phyloP scores from a whole-genome alignment of 2,888 invertebrate species.

The Drosophila borealis region DNA sequence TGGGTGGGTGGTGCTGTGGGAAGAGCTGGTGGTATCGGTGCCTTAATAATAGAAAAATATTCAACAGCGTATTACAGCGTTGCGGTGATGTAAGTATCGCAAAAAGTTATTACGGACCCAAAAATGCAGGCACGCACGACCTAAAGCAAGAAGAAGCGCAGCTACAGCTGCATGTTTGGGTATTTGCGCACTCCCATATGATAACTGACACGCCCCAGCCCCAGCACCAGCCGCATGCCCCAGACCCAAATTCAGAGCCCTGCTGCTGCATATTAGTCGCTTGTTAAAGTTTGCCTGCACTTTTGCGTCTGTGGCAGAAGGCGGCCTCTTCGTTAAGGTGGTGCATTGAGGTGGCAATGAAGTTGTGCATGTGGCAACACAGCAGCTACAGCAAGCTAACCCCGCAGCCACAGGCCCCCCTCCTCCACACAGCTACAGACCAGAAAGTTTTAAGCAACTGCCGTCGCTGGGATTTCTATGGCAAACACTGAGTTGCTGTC shows the following conservation, averaged over 20 bases:
- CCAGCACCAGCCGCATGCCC: neutral
- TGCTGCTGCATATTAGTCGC: conserved; percentile 44
- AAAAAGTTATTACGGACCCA: conserved; percentile 53
- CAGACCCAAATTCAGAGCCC: neutral
- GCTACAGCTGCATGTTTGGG: conserved; percentile 22
- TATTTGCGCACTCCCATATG: conserved; percentile 31
- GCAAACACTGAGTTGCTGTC: conserved; percentile 33
- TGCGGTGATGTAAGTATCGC: conserved; percentile 73
- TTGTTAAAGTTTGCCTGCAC: conserved; percentile 55
- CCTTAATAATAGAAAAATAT: conserved; percentile 74
- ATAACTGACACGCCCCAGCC: conserved; percentile 22
- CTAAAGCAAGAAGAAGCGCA: conserved; percentile 2
- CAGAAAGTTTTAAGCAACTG: conserved; percentile 53
- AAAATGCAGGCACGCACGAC: conserved; percentile 62
- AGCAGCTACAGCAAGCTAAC: neutral
- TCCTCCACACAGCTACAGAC: neutral
- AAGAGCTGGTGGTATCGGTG: conserved; percentile 9
- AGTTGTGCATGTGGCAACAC: conserved; percentile 22
- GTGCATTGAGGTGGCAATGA: conserved; percentile 18
- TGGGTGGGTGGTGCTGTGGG: neutral
- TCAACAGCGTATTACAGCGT: conserved; percentile 74
- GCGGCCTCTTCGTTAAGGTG: neutral
- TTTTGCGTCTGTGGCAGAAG: conserved; percentile 18
- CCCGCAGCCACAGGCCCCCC: too few species aligned
- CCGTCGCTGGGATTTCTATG: conserved; percentile 39